Conservation (phyloP, 2,113 vertebrate species). For the Pollachius pollachius region DNA sequence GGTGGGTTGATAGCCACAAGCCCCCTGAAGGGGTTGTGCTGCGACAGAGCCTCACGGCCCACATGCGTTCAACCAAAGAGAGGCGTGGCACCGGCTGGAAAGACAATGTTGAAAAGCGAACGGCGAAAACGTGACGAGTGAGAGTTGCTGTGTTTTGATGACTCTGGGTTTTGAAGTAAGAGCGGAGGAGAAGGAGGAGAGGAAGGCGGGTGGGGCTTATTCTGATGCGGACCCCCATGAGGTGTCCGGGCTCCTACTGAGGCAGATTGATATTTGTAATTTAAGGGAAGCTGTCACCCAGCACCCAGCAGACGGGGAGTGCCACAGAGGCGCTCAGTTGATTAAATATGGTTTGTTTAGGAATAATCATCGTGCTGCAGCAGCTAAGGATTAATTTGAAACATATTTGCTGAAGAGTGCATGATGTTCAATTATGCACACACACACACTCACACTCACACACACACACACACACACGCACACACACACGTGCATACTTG, state of each 20-base stretch:
- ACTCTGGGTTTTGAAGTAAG: slow-evolving; percentile 49
- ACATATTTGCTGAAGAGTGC: slow-evolving; percentile 55
- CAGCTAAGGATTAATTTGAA: slow-evolving; percentile 58
- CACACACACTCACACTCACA: slow-evolving; percentile 19
- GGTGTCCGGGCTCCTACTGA: slow-evolving; percentile 69
- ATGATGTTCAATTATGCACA: slow-evolving; percentile 51
- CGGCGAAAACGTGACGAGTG: too few species aligned
- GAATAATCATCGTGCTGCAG: slow-evolving; percentile 68
- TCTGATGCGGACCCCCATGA: slow-evolving; percentile 65
- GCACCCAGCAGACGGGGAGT: slow-evolving; percentile 68
- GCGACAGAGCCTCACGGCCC: too few species aligned
- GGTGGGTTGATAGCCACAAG: too few species aligned
- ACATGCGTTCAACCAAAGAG: too few species aligned
- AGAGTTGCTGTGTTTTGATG: background rate
- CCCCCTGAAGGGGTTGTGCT: too few species aligned
- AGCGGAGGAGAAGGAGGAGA: background rate
- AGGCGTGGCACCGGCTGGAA: too few species aligned
- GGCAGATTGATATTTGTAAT: slow-evolving; percentile 77
- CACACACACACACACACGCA: background rate
- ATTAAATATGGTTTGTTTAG: slow-evolving; percentile 73
- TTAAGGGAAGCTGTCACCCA: slow-evolving; percentile 70
- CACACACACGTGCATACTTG: background rate
- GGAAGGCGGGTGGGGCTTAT: slow-evolving; percentile 7
- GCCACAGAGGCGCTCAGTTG: slow-evolving; percentile 57
- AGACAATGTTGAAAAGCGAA: too few species aligned